These are phyloP conservation scores for Ctenosaura bakeri DNA, from an alignment of 2,797 vertebrate genomes.

Conservation along the genomic window DNA sequence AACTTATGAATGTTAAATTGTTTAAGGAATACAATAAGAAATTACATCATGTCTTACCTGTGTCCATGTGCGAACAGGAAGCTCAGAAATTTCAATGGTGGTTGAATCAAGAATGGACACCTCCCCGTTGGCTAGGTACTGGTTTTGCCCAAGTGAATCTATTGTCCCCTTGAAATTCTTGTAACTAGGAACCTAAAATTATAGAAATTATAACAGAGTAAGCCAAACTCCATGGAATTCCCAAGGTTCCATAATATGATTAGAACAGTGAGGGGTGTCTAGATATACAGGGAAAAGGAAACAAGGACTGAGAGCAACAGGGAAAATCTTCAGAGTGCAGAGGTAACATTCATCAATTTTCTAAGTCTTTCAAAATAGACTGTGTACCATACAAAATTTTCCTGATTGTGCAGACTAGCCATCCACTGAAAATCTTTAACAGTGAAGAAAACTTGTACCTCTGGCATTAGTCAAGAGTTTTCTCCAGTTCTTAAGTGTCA, in stretches of 20 bases:
- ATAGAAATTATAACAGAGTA: constrained; percentile 24
- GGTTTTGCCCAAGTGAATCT: constrained; percentile 89
- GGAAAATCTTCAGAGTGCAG: not conserved
- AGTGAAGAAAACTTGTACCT: not conserved
- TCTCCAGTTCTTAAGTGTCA: too few relatives aligned
- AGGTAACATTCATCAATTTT: not conserved
- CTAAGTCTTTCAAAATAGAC: not conserved
- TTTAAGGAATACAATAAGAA: not conserved
- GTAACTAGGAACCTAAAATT: constrained; percentile 91
- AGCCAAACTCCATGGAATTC: not conserved
- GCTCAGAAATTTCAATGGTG: constrained; percentile 96
- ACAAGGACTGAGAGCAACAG: not conserved
- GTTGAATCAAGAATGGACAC: constrained; percentile 93
- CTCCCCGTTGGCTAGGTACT: constrained; percentile 92
- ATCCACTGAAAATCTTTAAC: not conserved
- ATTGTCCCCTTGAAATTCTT: constrained; percentile 96
- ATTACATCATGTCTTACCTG: constrained; percentile 82
- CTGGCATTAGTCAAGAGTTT: too few relatives aligned
- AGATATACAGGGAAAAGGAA: not conserved
- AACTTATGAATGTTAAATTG: not conserved
- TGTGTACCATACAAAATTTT: not conserved
- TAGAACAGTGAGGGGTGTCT: not conserved
- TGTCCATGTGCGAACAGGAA: constrained; percentile 95
- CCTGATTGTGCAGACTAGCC: not conserved
- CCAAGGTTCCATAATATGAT: not conserved